A percentile compares a stretch with the other conserved stretches of the same genome.
Evolutionary conservation across 2,797 vertebrate species (phyloP).

Genomic region (Poecilia gillii): DNA sequence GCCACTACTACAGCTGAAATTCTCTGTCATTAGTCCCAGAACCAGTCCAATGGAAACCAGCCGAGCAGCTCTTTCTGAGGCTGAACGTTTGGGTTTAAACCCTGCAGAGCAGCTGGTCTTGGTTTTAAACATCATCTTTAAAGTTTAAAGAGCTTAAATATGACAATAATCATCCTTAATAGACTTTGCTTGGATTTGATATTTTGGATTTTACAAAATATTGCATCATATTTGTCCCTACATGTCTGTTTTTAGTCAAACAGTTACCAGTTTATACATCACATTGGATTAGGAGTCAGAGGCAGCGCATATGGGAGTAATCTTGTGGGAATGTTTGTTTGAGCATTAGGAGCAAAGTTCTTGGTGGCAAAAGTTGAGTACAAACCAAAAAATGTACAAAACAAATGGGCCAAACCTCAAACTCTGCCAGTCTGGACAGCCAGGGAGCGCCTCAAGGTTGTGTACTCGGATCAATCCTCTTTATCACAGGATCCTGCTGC

Average conservation of each 20-base stretch:
- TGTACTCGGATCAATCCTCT: background rate
- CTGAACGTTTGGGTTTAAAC: background rate
- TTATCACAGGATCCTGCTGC: background rate
- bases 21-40: background rate
- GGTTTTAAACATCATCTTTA: background rate
- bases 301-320: background rate
- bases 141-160: background rate
- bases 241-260: background rate
- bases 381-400: background rate
- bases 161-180: background rate
- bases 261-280: background rate
- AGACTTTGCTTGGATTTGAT: background rate
- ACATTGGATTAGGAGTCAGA: background rate
- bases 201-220: background rate
- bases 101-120: background rate
- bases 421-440: background rate
- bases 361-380: background rate
- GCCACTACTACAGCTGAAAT: slow-evolving; percentile 4
- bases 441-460: background rate
- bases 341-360: background rate
- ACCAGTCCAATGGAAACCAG: background rate
- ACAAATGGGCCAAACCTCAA: background rate
- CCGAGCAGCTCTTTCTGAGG: background rate
- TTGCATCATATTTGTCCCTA: background rate
- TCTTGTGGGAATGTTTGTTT: background rate